Percentiles rank a stretch among this genome's conserved stretches.
phyloP scores from a whole-genome alignment of 2,888 invertebrate species.

The Xylophagus ater region DNA sequence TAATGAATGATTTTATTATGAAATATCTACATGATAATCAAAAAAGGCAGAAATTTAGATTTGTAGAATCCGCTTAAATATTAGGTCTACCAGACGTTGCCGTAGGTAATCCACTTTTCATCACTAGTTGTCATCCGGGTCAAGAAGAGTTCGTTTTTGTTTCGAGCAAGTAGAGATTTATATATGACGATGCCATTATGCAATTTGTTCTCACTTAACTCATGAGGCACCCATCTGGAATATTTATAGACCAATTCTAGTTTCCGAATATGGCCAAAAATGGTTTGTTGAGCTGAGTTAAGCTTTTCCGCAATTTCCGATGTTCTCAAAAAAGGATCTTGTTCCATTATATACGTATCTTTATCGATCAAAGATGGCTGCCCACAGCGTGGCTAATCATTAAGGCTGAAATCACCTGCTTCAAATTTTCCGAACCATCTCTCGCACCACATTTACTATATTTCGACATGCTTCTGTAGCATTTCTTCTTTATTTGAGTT shows the following conservation, averaged over 20 bases:
- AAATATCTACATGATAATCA: no score
- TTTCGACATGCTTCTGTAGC: neutral
- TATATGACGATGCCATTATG: neutral
- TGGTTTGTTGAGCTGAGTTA: neutral
- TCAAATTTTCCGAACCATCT: constrained; percentile 4
- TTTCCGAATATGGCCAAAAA: constrained; percentile 4
- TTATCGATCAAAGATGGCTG: neutral
- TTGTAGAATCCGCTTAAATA: no score
- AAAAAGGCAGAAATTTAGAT: no score
- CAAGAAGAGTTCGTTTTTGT: constrained; percentile 1
- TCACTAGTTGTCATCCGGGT: neutral
- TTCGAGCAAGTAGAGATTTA: constrained; percentile 1
- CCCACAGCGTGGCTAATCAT: no score
- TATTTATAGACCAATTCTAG: no score
- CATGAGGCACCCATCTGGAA: no score
- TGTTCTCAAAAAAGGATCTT: no score
- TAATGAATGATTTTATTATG: no score
- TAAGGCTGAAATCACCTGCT: constrained; percentile 1
- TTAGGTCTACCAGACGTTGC: no score
- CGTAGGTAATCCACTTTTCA: no score
- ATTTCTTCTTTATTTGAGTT: constrained; percentile 1
- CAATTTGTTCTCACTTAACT: no score
- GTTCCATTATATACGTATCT: neutral
- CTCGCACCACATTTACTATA: neutral
- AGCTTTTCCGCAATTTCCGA: no score